phyloP scores from a whole-genome alignment of 1,140 invertebrate genomes.

The Pogonus chalceus region DNA sequence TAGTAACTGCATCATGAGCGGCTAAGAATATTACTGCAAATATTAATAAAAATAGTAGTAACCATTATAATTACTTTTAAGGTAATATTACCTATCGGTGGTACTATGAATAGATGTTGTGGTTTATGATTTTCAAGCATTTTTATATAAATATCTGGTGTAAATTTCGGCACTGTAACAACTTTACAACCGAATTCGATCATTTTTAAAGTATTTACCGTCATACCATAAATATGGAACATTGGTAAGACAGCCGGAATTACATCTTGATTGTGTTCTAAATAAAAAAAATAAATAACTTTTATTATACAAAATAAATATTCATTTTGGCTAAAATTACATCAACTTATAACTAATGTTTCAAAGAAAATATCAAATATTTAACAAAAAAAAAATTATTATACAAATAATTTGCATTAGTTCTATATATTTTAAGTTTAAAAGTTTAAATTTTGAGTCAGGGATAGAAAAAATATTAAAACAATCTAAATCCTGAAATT shows the following conservation, averaged over 20 bases:
- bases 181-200: slow-evolving; percentile 54
- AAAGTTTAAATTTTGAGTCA: no score
- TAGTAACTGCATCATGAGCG: slow-evolving; percentile 47
- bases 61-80: no score
- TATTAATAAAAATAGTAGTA: no score
- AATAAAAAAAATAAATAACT: slow-evolving; percentile 17
- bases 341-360: background rate
- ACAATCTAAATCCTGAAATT: no score
- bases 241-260: slow-evolving; percentile 61
- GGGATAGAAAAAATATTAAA: no score
- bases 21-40: slow-evolving; percentile 57
- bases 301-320: background rate
- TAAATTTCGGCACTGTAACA: slow-evolving; percentile 65
- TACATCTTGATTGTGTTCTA: slow-evolving; percentile 44
- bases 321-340: background rate
- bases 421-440: no score
- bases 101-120: slow-evolving; percentile 47
- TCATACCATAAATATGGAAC: slow-evolving; percentile 78
- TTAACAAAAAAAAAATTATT: no score
- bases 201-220: slow-evolving; percentile 41
- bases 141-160: slow-evolving; percentile 49
- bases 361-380: background rate
- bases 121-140: slow-evolving; percentile 46
- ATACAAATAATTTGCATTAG: no score
- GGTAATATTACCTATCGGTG: slow-evolving; percentile 51